A percentile compares a stretch with the other conserved stretches of the same genome.
Evolutionary conservation across 2,888 invertebrate species (phyloP).

Genomic region (Drosophila algonquin): DNA sequence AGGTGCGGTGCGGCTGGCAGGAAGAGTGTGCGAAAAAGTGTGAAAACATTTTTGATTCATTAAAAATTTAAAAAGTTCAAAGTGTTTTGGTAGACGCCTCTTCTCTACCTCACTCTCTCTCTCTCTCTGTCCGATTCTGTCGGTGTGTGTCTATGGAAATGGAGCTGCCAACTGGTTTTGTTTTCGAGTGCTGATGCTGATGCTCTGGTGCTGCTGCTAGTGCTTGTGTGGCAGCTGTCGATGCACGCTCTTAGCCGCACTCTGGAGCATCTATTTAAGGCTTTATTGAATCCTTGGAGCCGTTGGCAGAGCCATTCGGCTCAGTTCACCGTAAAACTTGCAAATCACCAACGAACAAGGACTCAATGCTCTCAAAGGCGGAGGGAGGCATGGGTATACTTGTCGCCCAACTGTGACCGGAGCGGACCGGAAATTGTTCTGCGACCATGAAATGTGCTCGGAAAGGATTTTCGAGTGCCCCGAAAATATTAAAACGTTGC

Average conservation of each 20-base stretch:
- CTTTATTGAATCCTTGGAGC: constrained; percentile 15
- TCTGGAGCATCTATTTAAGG: background rate
- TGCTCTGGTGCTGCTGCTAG: background rate
- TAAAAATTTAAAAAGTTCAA: constrained; percentile 84
- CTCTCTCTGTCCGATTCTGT: constrained; percentile 17
- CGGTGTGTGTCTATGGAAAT: constrained; percentile 36
- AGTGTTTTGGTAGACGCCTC: constrained; percentile 77
- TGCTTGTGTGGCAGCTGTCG: background rate
- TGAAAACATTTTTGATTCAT: constrained; percentile 83
- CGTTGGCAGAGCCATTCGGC: background rate
- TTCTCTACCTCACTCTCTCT: constrained; percentile 1
- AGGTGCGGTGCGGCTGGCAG: constrained; percentile 2
- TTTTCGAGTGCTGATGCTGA: constrained; percentile 4
- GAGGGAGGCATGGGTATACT: constrained; percentile 42
- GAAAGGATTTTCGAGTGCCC: constrained; percentile 53
- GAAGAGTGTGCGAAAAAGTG: constrained; percentile 68
- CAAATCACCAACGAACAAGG: constrained; percentile 36
- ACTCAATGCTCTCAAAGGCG: constrained; percentile 1
- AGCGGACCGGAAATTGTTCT: constrained; percentile 55
- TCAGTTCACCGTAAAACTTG: constrained; percentile 47
- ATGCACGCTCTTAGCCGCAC: constrained; percentile 3
- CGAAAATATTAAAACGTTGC: constrained; percentile 77
- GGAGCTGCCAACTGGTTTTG: constrained; percentile 29
- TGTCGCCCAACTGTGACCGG: constrained; percentile 77
- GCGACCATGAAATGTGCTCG: constrained; percentile 51